Evolutionary conservation across 2,888 invertebrate species (phyloP), one percentile per base, ranked within the genome.

Genomic region (Shargacucullia verbasci): DNA sequence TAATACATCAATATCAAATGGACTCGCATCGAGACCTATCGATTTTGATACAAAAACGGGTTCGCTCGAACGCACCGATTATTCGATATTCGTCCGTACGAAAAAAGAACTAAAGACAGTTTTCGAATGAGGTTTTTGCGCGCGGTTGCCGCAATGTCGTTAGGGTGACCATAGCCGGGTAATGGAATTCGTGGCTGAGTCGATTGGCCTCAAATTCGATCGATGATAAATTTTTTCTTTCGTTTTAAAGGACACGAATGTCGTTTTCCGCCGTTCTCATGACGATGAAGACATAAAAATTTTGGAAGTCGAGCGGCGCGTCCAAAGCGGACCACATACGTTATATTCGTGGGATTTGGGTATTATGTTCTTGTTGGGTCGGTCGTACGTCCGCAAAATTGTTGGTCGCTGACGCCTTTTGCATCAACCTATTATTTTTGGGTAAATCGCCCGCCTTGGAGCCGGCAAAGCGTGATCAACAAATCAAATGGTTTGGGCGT

Each of bases 251-350:
- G 80, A 81, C 74, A 78, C 72, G 68, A 80, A 86, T 81, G 80
- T 84, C 82, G 81, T 80, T 80, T 81, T 79, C 76, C 73, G 52
- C 54, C 79, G 83, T 89, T 92, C 91, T 88, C 91, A 89, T 88
- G 86, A 76, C 78, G 85, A 94, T 94, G 91, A 93, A 94, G 94
- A 94, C 93, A 91, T 94, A 93, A 92, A 91, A 89, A 90, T 92
- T 88, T 89, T 84, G 85, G 84, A 79, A 82, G 82, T 79, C 79
- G 76, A 67, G 88, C 92, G 93, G 92, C 86, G 84, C 85, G 84
- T 90, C 92, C 90, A 92, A 92, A 81, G 85, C 61, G 76, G 90
- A 89, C 92, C 92, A 90, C 93, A 91, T 91, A 84, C 88, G 87
- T 87, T 88, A 91, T 90, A 84, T 86, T 83, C 80, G 84, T 84